Evolutionary conservation across 30 jellyfish, hydroid and myxozoan genomes (phyloP).

Genomic region (Rhopilema esculentum): DNA sequence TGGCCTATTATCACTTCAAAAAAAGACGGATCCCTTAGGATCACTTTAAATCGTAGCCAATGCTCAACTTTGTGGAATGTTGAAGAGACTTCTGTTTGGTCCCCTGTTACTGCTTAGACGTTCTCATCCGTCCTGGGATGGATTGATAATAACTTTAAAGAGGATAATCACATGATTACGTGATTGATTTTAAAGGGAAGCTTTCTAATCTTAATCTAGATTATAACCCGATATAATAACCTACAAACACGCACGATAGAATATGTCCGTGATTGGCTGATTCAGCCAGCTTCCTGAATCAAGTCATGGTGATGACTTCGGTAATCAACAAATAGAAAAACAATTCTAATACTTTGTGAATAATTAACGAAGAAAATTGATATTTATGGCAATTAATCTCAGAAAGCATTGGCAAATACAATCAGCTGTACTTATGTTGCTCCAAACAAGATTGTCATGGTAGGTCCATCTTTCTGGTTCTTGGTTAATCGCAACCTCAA

Average conservation of each 20-base stretch:
- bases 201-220: not conserved
- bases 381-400: not conserved
- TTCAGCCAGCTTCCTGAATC: not conserved
- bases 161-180: not conserved
- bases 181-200: not conserved
- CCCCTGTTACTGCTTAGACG: not conserved
- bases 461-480: not conserved
- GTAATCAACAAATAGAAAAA: not conserved
- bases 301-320: not conserved
- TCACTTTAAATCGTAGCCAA: not conserved
- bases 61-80: not conserved
- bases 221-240: not conserved
- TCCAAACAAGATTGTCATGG: too few species aligned
- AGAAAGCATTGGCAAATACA: not conserved
- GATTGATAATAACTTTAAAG: not conserved
- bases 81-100: not conserved
- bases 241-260: not conserved
- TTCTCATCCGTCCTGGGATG: not conserved
- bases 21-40: not conserved
- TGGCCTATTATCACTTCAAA: not conserved
- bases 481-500: too few species aligned
- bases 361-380: not conserved
- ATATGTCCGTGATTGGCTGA: not conserved
- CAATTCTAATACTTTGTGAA: not conserved
- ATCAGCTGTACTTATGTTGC: not conserved